Conservation (phyloP, 2,113 vertebrate genomes). For the Rhineura floridana region DNA sequence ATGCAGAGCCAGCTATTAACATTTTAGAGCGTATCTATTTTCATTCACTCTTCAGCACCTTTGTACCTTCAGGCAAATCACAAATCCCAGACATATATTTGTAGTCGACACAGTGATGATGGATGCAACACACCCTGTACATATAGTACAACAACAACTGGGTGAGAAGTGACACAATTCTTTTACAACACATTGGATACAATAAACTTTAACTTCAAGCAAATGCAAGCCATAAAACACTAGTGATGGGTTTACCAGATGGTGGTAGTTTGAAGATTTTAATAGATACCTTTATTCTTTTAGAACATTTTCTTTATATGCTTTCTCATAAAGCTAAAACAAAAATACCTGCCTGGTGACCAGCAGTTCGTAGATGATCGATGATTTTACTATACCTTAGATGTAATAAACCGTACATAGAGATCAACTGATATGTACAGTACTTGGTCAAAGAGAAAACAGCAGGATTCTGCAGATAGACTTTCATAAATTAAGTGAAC, state of each 20-base stretch:
- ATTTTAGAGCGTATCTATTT: slow-evolving; percentile 26
- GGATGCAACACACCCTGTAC: slow-evolving; percentile 24
- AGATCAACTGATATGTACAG: slow-evolving; percentile 32
- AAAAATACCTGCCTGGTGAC: slow-evolving; percentile 48
- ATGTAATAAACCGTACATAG: slow-evolving; percentile 47
- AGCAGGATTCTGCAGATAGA: slow-evolving; percentile 3
- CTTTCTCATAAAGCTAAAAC: slow-evolving; percentile 49
- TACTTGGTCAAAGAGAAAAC: slow-evolving; percentile 10
- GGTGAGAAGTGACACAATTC: slow-evolving; percentile 61
- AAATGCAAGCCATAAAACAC: slow-evolving; percentile 63
- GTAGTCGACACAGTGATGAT: slow-evolving; percentile 16
- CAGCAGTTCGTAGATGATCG: slow-evolving; percentile 38
- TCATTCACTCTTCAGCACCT: slow-evolving; percentile 26
- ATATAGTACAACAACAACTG: slow-evolving; percentile 35
- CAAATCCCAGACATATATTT: background rate
- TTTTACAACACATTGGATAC: slow-evolving; percentile 55
- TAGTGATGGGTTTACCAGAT: slow-evolving; percentile 61
- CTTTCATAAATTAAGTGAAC: slow-evolving; percentile 47
- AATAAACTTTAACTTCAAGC: slow-evolving; percentile 67
- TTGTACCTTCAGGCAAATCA: slow-evolving; percentile 24
- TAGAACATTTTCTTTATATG: slow-evolving; percentile 40
- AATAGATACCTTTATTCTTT: slow-evolving; percentile 57
- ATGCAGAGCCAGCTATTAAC: background rate
- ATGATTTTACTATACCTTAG: slow-evolving; percentile 47
- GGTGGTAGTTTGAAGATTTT: slow-evolving; percentile 54